Evolutionary conservation across 35 echinoderm and acorn worm genomes (phyloP).

Genomic region (Apostichopus californicus): DNA sequence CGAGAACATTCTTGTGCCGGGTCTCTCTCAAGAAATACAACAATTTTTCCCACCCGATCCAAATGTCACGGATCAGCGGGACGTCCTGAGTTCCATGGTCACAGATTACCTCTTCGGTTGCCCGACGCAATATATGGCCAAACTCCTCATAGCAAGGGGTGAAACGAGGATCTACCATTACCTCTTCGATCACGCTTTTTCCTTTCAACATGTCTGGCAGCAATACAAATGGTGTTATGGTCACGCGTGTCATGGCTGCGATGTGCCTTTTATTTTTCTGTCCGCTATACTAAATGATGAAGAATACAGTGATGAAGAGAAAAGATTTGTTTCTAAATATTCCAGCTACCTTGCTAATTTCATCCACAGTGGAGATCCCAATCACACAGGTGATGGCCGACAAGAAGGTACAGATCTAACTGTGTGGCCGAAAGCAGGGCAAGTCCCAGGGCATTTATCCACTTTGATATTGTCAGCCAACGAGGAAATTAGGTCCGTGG

Average conservation of each 20-base stretch:
- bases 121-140: conserved; percentile 3
- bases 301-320: conserved; percentile 24
- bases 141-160: conserved; percentile 12
- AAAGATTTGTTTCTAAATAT: conserved; percentile 16
- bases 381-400: background rate
- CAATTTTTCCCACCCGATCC: background rate
- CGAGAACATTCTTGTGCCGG: background rate
- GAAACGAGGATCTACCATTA: conserved; percentile 30
- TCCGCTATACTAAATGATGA: background rate
- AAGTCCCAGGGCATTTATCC: background rate
- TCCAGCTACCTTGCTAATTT: conserved; percentile 63
- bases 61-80: conserved; percentile 6
- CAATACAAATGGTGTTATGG: conserved; percentile 39
- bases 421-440: background rate
- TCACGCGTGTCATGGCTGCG: conserved; percentile 56
- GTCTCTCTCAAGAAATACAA: background rate
- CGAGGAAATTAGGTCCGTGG: background rate
- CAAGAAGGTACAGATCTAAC: background rate
- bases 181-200: conserved; percentile 58
- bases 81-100: conserved; percentile 6
- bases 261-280: conserved; percentile 60
- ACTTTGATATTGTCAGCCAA: background rate
- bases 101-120: conserved; percentile 58
- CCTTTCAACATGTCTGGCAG: conserved; percentile 19
- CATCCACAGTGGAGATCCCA: conserved; percentile 64